Evolutionary conservation across 2,113 vertebrate species (phyloP).

Genomic region (Psettodes erumei): DNA sequence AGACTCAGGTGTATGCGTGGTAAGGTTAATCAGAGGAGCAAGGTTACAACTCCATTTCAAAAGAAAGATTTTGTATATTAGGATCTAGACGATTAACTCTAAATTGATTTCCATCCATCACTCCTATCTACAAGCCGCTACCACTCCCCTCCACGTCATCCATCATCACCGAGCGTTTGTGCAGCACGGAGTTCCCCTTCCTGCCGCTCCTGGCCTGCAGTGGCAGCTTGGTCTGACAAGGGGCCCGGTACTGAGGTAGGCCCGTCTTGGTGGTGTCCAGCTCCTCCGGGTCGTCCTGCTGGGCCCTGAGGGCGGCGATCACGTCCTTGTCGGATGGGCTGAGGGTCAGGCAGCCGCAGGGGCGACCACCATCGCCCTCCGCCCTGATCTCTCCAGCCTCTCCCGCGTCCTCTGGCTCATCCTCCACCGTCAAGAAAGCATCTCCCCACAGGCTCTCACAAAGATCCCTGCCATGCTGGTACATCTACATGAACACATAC

Average conservation of each 20-base stretch:
- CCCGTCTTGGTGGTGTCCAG: constrained; percentile 83
- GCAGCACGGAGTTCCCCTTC: constrained; percentile 71
- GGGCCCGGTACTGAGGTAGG: constrained; percentile 78
- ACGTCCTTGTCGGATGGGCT: constrained; percentile 79
- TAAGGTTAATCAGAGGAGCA: constrained; percentile 50
- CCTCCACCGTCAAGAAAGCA: constrained; percentile 77
- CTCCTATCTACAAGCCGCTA: constrained; percentile 79
- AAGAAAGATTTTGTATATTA: constrained; percentile 24
- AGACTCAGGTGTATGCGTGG: constrained; percentile 38
- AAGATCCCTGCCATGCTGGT: constrained; percentile 84
- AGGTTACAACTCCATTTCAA: constrained; percentile 39
- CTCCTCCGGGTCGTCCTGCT: constrained; percentile 79
- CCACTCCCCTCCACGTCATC: constrained; percentile 86
- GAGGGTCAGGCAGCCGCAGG: constrained; percentile 84
- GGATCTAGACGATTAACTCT: constrained; percentile 46
- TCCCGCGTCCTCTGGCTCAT: constrained; percentile 65
- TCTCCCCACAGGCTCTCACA: constrained; percentile 85
- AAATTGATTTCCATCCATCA: neutral
- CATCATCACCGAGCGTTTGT: constrained; percentile 79
- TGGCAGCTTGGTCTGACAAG: constrained; percentile 70
- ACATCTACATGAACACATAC: constrained; percentile 77
- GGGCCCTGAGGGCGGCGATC: constrained; percentile 79
- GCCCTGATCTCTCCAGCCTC: constrained; percentile 23
- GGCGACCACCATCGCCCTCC: constrained; percentile 51
- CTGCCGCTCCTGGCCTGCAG: constrained; percentile 51